phyloP scores from a whole-genome alignment of 2,113 vertebrate genomes.

The Caracal caracal region DNA sequence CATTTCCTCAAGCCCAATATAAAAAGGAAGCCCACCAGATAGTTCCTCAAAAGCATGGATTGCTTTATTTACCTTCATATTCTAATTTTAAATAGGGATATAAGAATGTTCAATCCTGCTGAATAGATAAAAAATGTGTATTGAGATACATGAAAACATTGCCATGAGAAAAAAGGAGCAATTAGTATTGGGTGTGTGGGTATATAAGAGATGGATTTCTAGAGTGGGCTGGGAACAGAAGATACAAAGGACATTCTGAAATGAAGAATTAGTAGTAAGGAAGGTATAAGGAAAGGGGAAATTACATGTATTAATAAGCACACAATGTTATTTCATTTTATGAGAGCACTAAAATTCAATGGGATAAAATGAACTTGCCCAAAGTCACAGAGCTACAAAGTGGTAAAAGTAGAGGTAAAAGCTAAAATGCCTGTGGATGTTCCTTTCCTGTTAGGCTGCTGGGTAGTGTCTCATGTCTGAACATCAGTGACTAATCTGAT shows the following conservation, averaged over 20 bases:
- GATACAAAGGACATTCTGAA: background rate
- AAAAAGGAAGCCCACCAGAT: background rate
- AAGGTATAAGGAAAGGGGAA: background rate
- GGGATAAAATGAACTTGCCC: background rate
- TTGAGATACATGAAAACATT: background rate
- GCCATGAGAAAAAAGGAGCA: background rate
- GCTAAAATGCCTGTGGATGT: background rate
- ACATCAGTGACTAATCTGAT: background rate
- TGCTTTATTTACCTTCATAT: background rate
- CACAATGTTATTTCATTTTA: background rate
- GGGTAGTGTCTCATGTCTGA: background rate
- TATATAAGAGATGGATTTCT: background rate
- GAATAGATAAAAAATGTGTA: background rate
- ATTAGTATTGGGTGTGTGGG: background rate
- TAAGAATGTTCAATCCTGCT: background rate
- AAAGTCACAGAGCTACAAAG: background rate
- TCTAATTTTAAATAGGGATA: conserved; percentile 10
- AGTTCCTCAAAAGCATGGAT: background rate
- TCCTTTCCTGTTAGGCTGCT: background rate
- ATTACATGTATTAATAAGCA: background rate
- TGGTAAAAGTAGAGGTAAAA: background rate
- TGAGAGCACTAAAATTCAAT: background rate
- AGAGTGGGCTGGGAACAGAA: background rate
- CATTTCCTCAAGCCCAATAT: background rate
- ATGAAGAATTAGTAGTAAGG: background rate